Base-by-base conservation (phyloP, 2,888 invertebrate genomes). In the Hipparchia sbordonii region DNA sequence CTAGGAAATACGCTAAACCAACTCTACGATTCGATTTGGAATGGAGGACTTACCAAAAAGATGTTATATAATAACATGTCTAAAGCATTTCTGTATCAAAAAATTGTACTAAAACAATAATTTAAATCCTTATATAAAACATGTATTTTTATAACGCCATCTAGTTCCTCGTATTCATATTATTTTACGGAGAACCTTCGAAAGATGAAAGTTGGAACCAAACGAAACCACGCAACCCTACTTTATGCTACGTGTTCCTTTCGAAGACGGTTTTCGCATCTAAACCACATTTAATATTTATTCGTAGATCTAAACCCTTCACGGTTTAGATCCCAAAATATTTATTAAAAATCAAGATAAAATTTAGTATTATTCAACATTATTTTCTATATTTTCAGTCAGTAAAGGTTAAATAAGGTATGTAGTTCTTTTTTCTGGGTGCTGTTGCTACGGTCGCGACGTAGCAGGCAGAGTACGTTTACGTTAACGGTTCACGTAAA, bases 401-500 rank as follows among this genome's bases (percentile, higher is more conserved):
- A 39, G 39, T 39, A 39, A 39, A 23, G 2, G 2, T 39, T 39
- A 39, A 39, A 5, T 39, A 6, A 54, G 54, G 6, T n/a, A n/a
- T n/a, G n/a, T n/a, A n/a, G n/a, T 6, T 6, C 6, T 23, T 23
- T 23, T 23, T 23, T 23, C 0, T 56, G 13, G 56, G 13, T 56
- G 13, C 13, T 56, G 13, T 13, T 56, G 13, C 57, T 57, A 23
- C 57, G 56, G 13, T 23, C 23, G 23, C 23, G 23, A 13, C 23
- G 57, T 23, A 57, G 54, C 5, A 54, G n/a, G 8, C 57, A 13
- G 0, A 59, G 9, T 39, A 23, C 59, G 39, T 60, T 60, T 10
- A 60, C 59, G 45, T 57, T 52, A 5, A 56, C 62, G 52, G n/a
- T 60, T 60, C 52, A 74, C 70, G 70, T 73, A 68, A 65, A 68